Conservation (phyloP, 2,888 invertebrate genomes). For the Caenorhabditis sp. region DNA sequence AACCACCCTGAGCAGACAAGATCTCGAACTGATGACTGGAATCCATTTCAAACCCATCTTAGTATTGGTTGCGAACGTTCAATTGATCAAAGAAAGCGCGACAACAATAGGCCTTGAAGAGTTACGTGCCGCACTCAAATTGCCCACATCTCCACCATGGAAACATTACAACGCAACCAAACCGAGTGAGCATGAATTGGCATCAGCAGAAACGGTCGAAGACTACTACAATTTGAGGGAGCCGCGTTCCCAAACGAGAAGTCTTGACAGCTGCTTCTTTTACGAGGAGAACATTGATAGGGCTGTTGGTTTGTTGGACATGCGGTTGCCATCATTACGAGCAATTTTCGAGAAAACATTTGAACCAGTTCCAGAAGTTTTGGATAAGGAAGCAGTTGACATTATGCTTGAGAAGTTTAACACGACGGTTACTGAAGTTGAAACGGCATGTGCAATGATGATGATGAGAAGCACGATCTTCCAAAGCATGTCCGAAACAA, state of each 20-base stretch:
- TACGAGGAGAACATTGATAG: too few relatives aligned
- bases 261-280: conserved; percentile 4
- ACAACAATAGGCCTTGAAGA: conserved; percentile 29
- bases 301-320: too few relatives aligned
- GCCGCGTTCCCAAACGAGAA: conserved; percentile 27
- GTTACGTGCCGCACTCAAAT: conserved; percentile 32
- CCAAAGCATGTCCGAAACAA: too few relatives aligned
- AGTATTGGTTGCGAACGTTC: too few relatives aligned
- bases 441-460: too few relatives aligned
- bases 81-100: conserved; percentile 3
- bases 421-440: too few relatives aligned
- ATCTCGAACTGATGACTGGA: too few relatives aligned
- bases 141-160: conserved; percentile 22
- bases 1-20: too few relatives aligned
- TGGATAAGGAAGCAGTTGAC: conserved; percentile 38
- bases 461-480: too few relatives aligned
- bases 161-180: conserved; percentile 17
- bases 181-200: conserved; percentile 30
- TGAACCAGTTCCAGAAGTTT: conserved; percentile 17
- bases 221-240: conserved; percentile 36
- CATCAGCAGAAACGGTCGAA: conserved; percentile 31
- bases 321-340: too few relatives aligned
- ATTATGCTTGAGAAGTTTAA: conserved; percentile 30
- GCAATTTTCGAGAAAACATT: conserved; percentile 23
- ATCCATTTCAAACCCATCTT: too few relatives aligned